Evolutionary conservation across 1,140 invertebrate genomes (phyloP).

Genomic region (roundworm (Caenorhabditis elegans)): WBcel235 BX284604.4:13255001-13255500

Average conservation of each 20-base stretch:
- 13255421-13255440: too few species aligned
- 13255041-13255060: slow-evolving; percentile 51
- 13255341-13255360: not conserved
- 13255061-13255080: slow-evolving; percentile 58
- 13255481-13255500: too few species aligned
- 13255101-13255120: not conserved
- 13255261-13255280: slow-evolving; percentile 38
- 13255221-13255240: slow-evolving; percentile 39
- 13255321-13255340: not conserved
- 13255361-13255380: too few species aligned
- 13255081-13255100: slow-evolving; percentile 9
- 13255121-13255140: not conserved
- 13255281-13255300: slow-evolving; percentile 18
- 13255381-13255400: too few species aligned
- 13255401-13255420: too few species aligned
- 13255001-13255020: slow-evolving; percentile 48
- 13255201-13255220: slow-evolving; percentile 34
- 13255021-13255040: slow-evolving; percentile 45
- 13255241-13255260: slow-evolving; percentile 47
- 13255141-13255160: slow-evolving; percentile 40
- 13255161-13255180: slow-evolving; percentile 47
- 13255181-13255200: slow-evolving; percentile 47
- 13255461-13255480: too few species aligned
- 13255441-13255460: too few species aligned
- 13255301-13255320: too few species aligned